A percentile compares a stretch with the other conserved stretches of the same genome.
Conservation (phyloP, 2,113 vertebrate species). For the Xenopus borealis region DNA sequence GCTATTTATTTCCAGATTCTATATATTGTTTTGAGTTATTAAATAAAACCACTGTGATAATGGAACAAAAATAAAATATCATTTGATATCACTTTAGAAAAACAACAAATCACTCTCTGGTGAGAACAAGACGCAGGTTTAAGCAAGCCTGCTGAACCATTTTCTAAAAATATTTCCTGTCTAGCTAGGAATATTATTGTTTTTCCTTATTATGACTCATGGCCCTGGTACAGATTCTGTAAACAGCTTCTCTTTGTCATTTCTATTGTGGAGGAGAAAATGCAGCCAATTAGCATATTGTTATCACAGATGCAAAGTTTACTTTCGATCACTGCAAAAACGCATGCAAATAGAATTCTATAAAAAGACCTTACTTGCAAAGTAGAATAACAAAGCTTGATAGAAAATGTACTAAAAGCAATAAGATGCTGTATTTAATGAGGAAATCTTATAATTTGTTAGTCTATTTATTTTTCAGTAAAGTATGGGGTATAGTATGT, state of each 20-base stretch:
- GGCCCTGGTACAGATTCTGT: neutral
- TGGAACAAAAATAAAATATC: too few relatives aligned
- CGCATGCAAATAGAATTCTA: conserved; percentile 9
- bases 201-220: conserved; percentile 1
- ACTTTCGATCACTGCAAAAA: conserved; percentile 5
- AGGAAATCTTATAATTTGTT: too few relatives aligned
- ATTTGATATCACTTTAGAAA: too few relatives aligned
- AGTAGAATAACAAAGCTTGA: neutral
- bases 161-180: conserved; percentile 46
- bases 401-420: neutral
- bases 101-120: conserved; percentile 22
- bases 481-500: too few relatives aligned
- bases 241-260: conserved; percentile 7
- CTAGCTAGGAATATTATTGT: neutral
- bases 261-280: conserved; percentile 12
- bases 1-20: too few relatives aligned
- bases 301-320: conserved; percentile 27
- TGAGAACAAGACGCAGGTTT: conserved; percentile 39
- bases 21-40: too few relatives aligned
- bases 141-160: conserved; percentile 36
- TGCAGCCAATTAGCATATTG: conserved; percentile 18
- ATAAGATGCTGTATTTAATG: too few relatives aligned
- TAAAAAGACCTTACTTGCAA: neutral
- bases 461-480: too few relatives aligned
- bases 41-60: too few relatives aligned